Percentiles rank a stretch among this genome's conserved stretches.
Evolutionary conservation across 2,113 vertebrate genomes (phyloP).

Genomic region (Actenoides hombroni): DNA sequence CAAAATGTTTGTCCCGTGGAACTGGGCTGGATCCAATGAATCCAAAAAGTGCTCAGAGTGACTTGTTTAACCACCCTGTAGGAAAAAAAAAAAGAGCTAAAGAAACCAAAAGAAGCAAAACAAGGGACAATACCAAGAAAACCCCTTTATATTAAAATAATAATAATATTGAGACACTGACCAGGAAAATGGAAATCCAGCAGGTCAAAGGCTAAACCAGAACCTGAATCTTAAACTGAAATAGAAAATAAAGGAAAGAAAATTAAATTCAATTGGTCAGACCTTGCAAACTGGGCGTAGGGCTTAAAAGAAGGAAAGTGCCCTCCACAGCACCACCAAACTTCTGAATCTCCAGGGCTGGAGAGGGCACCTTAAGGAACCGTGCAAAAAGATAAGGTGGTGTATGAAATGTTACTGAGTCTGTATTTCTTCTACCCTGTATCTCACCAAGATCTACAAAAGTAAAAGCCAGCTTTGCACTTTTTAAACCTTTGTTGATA

Average conservation of each 20-base stretch:
- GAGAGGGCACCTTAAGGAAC: background rate
- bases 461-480: background rate
- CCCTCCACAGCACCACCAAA: background rate
- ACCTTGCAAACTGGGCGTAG: background rate
- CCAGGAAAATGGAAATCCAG: background rate
- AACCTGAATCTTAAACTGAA: background rate
- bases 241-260: background rate
- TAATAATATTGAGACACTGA: background rate
- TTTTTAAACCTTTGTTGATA: background rate
- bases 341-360: background rate
- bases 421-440: background rate
- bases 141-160: background rate
- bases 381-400: background rate
- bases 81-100: background rate
- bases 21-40: conserved; percentile 5
- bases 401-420: background rate
- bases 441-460: background rate
- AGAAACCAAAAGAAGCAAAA: background rate
- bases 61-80: background rate
- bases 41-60: background rate
- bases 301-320: background rate
- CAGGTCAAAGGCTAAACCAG: background rate
- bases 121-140: background rate
- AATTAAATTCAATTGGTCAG: background rate
- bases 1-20: background rate